Evolutionary conservation across 2,888 invertebrate genomes (phyloP).

Genomic region (Dolichopus griseipennis): DNA sequence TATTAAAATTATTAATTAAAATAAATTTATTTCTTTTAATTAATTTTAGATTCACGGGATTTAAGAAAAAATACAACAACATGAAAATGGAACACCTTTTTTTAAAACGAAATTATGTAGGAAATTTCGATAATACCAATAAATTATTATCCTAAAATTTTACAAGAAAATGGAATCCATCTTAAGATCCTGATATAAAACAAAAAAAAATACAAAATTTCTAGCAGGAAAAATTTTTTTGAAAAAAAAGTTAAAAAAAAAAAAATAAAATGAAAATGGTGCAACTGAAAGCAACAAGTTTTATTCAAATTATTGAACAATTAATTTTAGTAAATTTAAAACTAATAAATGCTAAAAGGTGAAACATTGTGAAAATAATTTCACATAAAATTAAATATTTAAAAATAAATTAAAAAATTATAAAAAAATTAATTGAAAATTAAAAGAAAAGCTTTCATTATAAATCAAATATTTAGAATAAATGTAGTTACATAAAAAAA

Average conservation of each 20-base stretch:
- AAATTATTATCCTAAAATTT: too few species aligned
- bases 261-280: background rate
- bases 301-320: background rate
- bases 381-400: background rate
- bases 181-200: too few species aligned
- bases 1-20: too few species aligned
- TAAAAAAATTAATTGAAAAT: background rate
- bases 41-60: too few species aligned
- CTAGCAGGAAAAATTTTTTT: background rate
- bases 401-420: too few species aligned
- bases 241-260: background rate
- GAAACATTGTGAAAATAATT: background rate
- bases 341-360: conserved; percentile 4
- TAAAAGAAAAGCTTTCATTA: background rate
- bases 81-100: too few species aligned
- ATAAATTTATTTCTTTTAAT: too few species aligned
- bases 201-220: background rate
- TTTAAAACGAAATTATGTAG: too few species aligned
- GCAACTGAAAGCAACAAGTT: background rate
- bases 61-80: too few species aligned
- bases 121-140: too few species aligned
- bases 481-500: background rate
- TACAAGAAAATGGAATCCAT: too few species aligned
- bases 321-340: conserved; percentile 1
- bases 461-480: background rate